phyloP scores from a whole-genome alignment of 2,113 vertebrate species.

The Poecilia latipinna region DNA sequence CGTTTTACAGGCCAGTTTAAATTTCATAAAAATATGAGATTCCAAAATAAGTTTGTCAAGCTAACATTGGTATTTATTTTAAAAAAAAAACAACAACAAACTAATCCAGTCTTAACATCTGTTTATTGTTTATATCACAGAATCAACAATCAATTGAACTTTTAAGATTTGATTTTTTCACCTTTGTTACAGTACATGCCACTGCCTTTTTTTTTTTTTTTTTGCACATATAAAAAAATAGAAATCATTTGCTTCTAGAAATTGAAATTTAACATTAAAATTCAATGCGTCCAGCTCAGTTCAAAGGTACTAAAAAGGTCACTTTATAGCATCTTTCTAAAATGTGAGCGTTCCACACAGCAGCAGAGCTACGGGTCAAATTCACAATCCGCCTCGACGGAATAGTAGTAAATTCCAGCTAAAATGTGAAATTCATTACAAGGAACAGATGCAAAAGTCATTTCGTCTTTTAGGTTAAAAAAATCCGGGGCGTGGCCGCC shows the following conservation, averaged over 20 bases:
- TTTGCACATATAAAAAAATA: slow-evolving; percentile 81
- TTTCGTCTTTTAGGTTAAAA: slow-evolving; percentile 11
- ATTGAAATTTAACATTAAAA: slow-evolving; percentile 69
- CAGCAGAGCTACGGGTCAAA: slow-evolving; percentile 35
- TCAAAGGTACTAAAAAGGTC: slow-evolving; percentile 68
- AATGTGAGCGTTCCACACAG: slow-evolving; percentile 55
- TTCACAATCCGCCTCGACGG: slow-evolving; percentile 18
- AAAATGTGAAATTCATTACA: slow-evolving; percentile 24
- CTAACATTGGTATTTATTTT: no score
- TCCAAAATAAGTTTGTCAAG: no score
- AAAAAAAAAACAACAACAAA: neutral
- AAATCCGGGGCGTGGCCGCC: slow-evolving; percentile 3
- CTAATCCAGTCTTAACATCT: slow-evolving; percentile 17
- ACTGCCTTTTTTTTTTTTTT: slow-evolving; percentile 8
- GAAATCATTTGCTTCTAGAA: slow-evolving; percentile 71
- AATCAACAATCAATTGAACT: slow-evolving; percentile 48
- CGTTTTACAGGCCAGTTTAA: no score
- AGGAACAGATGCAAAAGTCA: slow-evolving; percentile 6
- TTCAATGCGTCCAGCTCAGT: slow-evolving; percentile 61
- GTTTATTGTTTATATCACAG: slow-evolving; percentile 60
- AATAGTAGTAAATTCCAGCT: slow-evolving; percentile 1
- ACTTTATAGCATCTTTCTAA: slow-evolving; percentile 57
- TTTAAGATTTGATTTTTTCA: slow-evolving; percentile 4
- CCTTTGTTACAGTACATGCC: slow-evolving; percentile 55
- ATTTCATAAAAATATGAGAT: no score